Percentiles rank a stretch among this genome's conserved stretches.
These are phyloP conservation scores for Temnothorax rugatulus DNA, from an alignment of 2,888 invertebrate genomes.

Conservation along the genomic window DNA sequence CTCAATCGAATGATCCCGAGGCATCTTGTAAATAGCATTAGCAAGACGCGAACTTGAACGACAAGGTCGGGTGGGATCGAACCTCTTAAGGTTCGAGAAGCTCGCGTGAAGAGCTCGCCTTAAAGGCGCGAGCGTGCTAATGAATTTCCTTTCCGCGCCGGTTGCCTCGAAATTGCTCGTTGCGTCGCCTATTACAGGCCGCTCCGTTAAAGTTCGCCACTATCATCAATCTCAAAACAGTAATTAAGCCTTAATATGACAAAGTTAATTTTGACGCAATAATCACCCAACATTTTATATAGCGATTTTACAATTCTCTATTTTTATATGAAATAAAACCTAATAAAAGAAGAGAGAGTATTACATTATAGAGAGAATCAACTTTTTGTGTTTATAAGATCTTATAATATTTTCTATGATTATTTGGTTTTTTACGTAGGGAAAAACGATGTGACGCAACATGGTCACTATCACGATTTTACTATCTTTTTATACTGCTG, in stretches of 20 bases:
- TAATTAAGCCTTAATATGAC: constrained; percentile 2
- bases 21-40: neutral
- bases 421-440: neutral
- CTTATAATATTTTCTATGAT: neutral
- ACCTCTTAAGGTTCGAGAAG: constrained; percentile 18
- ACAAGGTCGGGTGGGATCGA: neutral
- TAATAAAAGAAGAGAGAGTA: neutral
- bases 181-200: constrained; percentile 18
- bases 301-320: neutral
- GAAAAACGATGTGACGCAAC: neutral
- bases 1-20: neutral
- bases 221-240: constrained; percentile 28
- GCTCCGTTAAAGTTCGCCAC: constrained; percentile 8
- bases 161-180: constrained; percentile 45
- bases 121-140: constrained; percentile 38
- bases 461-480: neutral
- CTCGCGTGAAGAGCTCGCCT: constrained; percentile 29
- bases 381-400: neutral
- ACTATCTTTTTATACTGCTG: neutral
- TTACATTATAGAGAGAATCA: neutral
- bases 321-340: neutral
- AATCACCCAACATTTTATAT: neutral
- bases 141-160: constrained; percentile 46
- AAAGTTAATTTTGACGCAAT: neutral
- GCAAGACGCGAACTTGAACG: constrained; percentile 22